Base-by-base conservation (phyloP, 2,113 vertebrate species). In the Cyprinodon variegatus region DNA sequence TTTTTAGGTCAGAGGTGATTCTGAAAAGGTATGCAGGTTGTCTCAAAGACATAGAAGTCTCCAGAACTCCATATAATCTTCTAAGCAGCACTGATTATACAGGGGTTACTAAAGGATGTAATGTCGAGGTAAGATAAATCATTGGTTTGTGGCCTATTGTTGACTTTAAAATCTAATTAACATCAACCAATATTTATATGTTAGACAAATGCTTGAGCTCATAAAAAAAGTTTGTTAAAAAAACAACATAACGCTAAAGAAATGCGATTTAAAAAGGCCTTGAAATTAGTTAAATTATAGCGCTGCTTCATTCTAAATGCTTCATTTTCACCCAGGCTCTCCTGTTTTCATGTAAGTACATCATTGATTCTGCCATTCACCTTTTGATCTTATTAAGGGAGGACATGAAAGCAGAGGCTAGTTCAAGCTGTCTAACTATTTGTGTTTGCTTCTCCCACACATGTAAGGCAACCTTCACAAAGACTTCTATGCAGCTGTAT, bases 11-110 rank as follows among this genome's bases (percentile, higher is more conserved):
- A 74, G 98, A 99, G 94, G 95, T 99, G 64, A 96, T 89, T 70
- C 83, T 96, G 87, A 96, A 94, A 88, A 95, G 96, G 70, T 99
- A 96, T 17, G 93, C 95, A 0, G 98, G 98, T 71, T 99, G 98
- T 86, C 94, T 99, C 57, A 95, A 95, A 83, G 98, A 99, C 76
- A 99, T 99, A 64, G 98, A 99, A 93, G 94, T 99, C 86, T 98
- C 97, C 82, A 94, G 96, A 90, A 98, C 96, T 3, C 97, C 97
- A 0, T 98, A 97, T 86, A 97, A 96, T 88, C 95, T 99, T 82
- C 91, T 99, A 67, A 98, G 97, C 79, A 98, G 98, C 70, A 94
- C 96, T 29, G 96, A 99, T 85, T 97, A 96, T 78, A 97, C 97
- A 7, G 98, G 97, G 12, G 91, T 99, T 76, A 97, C 95, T 45